These are phyloP conservation scores for Zele albiditarsus DNA, from an alignment of 2,888 invertebrate species.

Conservation along the genomic window DNA sequence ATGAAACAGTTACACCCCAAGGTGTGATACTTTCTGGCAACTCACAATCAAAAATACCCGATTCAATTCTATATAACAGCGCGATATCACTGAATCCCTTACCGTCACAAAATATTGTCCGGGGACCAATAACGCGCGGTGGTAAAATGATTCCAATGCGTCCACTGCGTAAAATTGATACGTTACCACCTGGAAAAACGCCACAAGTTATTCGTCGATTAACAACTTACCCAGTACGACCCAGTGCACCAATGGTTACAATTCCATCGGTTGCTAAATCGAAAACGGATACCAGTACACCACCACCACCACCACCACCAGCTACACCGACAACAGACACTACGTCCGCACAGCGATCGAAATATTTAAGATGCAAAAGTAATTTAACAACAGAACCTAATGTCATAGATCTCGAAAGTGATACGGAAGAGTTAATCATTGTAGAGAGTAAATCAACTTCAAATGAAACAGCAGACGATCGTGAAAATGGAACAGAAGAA, in stretches of 20 bases:
- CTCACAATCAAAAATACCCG: conserved; percentile 32
- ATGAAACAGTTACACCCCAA: conserved; percentile 24
- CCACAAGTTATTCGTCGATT: conserved; percentile 2
- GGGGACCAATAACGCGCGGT: conserved; percentile 41
- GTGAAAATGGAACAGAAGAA: not conserved
- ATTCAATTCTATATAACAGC: conserved; percentile 35
- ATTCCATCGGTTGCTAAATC: conserved; percentile 46
- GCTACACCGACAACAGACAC: conserved; percentile 13
- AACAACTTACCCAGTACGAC: conserved; percentile 1
- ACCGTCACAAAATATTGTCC: conserved; percentile 57
- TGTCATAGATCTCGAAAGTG: conserved; percentile 64
- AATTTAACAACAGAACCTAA: conserved; percentile 45
- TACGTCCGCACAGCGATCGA: conserved; percentile 27
- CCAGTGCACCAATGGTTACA: conserved; percentile 55
- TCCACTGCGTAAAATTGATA: conserved; percentile 42
- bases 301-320: conserved; percentile 32
- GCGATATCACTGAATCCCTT: conserved; percentile 56
- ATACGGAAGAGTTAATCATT: conserved; percentile 56
- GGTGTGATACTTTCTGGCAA: conserved; percentile 1
- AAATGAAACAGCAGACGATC: not conserved
- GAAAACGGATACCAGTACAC: conserved; percentile 20
- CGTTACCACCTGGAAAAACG: conserved; percentile 26
- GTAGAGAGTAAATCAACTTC: conserved; percentile 3
- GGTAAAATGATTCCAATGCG: conserved; percentile 42
- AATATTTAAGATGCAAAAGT: conserved; percentile 17